phyloP scores from a whole-genome alignment of 2,113 vertebrate species.

The Mobula hypostoma region DNA sequence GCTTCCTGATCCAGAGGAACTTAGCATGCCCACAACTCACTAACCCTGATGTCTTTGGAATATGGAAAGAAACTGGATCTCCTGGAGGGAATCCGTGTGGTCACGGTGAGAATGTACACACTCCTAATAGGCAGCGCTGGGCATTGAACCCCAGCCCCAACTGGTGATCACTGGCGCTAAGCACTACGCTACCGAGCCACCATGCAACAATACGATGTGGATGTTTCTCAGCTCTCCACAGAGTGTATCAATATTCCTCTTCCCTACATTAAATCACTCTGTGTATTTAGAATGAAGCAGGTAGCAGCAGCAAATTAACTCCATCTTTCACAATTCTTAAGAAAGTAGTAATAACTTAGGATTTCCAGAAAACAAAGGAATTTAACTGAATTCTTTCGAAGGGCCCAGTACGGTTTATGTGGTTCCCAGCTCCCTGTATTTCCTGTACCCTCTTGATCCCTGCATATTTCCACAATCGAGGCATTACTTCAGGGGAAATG shows the following conservation, averaged over 20 bases:
- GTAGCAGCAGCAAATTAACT: neutral
- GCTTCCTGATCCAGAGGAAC: neutral
- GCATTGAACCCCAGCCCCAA: too few relatives aligned
- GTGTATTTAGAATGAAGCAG: neutral
- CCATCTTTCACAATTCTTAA: neutral
- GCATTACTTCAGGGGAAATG: conserved; percentile 33
- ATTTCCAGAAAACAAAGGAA: neutral
- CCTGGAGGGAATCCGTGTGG: too few relatives aligned
- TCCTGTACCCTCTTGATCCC: conserved; percentile 34
- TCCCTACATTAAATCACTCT: neutral
- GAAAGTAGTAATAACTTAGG: neutral
- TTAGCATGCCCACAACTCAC: too few relatives aligned
- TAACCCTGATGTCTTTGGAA: too few relatives aligned
- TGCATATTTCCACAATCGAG: conserved; percentile 33
- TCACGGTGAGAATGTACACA: too few relatives aligned
- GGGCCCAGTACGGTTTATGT: conserved; percentile 16
- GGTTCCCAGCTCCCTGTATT: conserved; percentile 13
- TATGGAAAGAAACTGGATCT: too few relatives aligned
- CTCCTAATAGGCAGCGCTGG: too few relatives aligned
- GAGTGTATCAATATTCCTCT: neutral
- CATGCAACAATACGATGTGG: too few relatives aligned
- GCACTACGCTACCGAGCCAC: too few relatives aligned
- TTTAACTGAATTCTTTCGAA: conserved; percentile 22
- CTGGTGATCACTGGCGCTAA: too few relatives aligned
- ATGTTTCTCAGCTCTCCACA: neutral